A percentile compares a stretch with the other conserved stretches of the same genome.
Evolutionary conservation across 2,888 invertebrate genomes (phyloP).

Genomic region (Coronaproctus castanopsis): DNA sequence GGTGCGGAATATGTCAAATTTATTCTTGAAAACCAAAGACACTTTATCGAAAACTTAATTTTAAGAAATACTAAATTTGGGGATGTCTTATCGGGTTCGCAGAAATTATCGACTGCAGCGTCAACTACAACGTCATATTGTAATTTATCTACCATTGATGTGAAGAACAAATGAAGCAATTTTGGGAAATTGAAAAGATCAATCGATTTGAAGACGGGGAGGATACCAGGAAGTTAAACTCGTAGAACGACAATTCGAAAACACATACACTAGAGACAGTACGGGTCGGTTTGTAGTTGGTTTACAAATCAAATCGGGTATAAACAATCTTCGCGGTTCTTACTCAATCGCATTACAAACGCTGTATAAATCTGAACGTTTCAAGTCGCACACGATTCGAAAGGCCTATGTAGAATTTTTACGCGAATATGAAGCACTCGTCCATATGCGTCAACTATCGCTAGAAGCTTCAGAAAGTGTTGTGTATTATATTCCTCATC

Average conservation of each 20-base stretch:
- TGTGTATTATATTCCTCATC: slow-evolving; percentile 3
- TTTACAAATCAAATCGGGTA: neutral
- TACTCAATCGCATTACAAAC: neutral
- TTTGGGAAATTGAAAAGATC: slow-evolving; percentile 7
- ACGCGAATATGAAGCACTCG: neutral
- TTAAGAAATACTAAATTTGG: neutral
- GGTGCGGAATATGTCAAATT: too few relatives aligned
- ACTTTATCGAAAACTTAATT: too few relatives aligned
- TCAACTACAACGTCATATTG: neutral
- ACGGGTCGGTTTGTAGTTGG: slow-evolving; percentile 5
- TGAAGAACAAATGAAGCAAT: slow-evolving; percentile 1
- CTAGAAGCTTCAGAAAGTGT: neutral
- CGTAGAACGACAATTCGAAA: neutral
- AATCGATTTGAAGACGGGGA: neutral
- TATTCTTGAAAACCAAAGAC: too few relatives aligned
- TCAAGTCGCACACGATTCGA: neutral
- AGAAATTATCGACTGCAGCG: neutral
- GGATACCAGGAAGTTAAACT: neutral
- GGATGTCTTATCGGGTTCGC: neutral
- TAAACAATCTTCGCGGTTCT: neutral
- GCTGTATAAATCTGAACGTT: neutral
- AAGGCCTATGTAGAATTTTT: neutral
- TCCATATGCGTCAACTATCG: neutral
- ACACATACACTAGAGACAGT: neutral
- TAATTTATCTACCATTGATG: neutral